These are phyloP conservation scores for Mohoua ochrocephala DNA, from an alignment of 2,113 vertebrate species.

Conservation along the genomic window DNA sequence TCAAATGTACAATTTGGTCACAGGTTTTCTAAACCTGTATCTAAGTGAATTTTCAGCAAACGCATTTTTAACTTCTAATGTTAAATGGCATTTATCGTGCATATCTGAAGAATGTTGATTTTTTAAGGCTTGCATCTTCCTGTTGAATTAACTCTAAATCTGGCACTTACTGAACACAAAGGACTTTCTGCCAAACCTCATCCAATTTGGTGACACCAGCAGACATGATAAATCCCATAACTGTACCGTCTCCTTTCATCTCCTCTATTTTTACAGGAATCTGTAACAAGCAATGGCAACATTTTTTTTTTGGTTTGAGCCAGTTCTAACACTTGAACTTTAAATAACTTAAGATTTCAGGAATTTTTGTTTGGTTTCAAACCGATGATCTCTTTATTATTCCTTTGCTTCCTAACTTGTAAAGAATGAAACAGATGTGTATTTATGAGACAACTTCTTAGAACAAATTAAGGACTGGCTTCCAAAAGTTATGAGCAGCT, in stretches of 20 bases:
- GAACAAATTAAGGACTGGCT: constrained; percentile 25
- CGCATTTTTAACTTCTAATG: not conserved
- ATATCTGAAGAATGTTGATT: not conserved
- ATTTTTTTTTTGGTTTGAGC: not conserved
- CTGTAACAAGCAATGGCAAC: not conserved
- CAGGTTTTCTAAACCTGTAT: not conserved
- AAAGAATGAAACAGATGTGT: constrained; percentile 46
- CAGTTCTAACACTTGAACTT: constrained; percentile 13
- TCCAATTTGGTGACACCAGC: not conserved
- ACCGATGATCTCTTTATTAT: not conserved
- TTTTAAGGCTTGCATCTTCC: not conserved
- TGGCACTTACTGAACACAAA: not conserved
- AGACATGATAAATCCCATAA: not conserved
- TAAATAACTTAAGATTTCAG: not conserved
- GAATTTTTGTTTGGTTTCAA: not conserved
- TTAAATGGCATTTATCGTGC: not conserved
- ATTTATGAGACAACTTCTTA: constrained; percentile 42
- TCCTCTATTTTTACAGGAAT: not conserved
- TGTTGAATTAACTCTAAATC: constrained; percentile 1
- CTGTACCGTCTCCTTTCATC: not conserved
- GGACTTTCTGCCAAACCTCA: not conserved
- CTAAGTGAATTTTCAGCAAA: not conserved
- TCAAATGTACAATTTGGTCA: not conserved
- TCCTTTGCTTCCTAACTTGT: constrained; percentile 21
- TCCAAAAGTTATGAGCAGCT: constrained; percentile 43